A percentile compares a stretch with the other conserved stretches of the same genome.
Conservation (phyloP, 53 echinoderm and acorn worm genomes). For the Astropecten irregularis region DNA sequence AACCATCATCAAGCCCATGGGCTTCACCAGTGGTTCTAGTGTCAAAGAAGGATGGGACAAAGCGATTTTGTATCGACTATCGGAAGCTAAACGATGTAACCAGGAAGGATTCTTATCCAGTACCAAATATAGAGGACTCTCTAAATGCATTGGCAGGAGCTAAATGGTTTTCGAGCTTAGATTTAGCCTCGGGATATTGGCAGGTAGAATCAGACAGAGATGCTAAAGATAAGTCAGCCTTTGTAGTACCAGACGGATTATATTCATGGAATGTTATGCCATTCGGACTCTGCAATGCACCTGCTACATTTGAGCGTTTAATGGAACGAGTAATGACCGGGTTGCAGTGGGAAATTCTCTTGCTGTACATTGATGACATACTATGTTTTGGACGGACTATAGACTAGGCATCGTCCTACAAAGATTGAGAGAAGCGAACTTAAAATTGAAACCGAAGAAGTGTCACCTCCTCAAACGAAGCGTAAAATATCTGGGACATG, state of each 20-base stretch:
- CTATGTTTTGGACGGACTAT: not conserved
- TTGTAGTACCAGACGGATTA: not conserved
- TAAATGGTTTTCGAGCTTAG: not conserved
- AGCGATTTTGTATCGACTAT: conserved; percentile 27
- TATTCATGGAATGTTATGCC: conserved; percentile 15
- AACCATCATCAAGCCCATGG: conserved; percentile 31
- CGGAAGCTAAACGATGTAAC: not conserved
- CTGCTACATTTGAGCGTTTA: conserved; percentile 23
- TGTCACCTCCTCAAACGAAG: not conserved
- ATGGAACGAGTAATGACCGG: conserved; percentile 23
- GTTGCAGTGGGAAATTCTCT: conserved; percentile 12
- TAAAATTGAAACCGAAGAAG: conserved; percentile 43
- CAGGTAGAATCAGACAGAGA: not conserved
- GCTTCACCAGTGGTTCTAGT: conserved; percentile 36
- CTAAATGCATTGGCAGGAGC: not conserved
- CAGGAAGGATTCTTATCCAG: conserved; percentile 2
- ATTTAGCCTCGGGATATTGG: conserved; percentile 3
- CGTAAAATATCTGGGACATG: conserved; percentile 10
- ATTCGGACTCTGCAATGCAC: conserved; percentile 21
- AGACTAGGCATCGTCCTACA: not conserved
- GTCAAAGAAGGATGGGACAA: conserved; percentile 22
- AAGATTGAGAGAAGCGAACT: not conserved
- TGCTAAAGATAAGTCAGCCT: not conserved
- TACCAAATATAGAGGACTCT: conserved; percentile 8
- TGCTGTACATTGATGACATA: conserved; percentile 18